A percentile compares a stretch with the other conserved stretches of the same genome.
phyloP scores from a whole-genome alignment of 2,888 invertebrate genomes.

The Parnassius glacialis region DNA sequence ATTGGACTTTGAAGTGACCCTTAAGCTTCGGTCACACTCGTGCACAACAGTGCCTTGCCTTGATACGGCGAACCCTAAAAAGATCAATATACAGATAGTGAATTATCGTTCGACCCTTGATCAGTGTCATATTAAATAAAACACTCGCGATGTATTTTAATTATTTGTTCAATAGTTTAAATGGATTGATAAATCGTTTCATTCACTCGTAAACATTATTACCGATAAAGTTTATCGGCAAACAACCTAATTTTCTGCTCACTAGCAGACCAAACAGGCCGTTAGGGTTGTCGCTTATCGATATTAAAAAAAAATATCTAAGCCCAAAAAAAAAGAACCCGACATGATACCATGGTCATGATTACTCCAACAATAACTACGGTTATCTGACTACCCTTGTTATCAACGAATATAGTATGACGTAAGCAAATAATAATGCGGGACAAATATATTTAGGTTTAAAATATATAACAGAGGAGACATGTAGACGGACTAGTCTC shows the following conservation, averaged over 20 bases:
- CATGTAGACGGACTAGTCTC: no score
- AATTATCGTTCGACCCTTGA: constrained; percentile 3
- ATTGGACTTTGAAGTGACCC: no score
- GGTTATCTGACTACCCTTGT: no score
- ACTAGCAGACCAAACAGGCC: constrained; percentile 8
- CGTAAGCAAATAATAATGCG: no score
- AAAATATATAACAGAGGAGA: no score
- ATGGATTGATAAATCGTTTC: constrained; percentile 17
- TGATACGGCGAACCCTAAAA: background rate
- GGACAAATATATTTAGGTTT: no score
- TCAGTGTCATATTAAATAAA: background rate
- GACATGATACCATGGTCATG: no score
- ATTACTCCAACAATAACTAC: no score
- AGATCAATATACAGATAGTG: background rate
- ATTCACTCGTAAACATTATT: constrained; percentile 22
- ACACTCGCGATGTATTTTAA: constrained; percentile 3
- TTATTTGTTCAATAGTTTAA: constrained; percentile 6
- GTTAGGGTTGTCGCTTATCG: constrained; percentile 14
- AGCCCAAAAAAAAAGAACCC: no score
- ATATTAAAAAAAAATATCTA: background rate
- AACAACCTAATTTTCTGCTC: constrained; percentile 16
- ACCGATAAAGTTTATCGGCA: constrained; percentile 16
- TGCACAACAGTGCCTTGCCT: no score
- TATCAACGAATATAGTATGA: no score
- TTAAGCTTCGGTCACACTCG: no score